Conservation (phyloP, 2,797 vertebrate genomes). For the Centropyge bicolor region DNA sequence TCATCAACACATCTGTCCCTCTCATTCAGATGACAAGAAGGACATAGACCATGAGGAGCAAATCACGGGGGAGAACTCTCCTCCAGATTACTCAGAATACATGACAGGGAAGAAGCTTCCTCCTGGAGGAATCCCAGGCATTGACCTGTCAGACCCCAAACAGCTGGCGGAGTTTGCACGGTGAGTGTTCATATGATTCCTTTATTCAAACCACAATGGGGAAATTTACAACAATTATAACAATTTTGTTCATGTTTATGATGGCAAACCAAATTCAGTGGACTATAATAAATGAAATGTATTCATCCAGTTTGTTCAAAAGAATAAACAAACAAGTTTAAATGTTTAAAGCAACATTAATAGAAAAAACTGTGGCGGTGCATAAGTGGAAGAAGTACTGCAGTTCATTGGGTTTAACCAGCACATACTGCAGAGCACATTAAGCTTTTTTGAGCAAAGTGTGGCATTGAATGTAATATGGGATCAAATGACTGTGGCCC, state of each 20-base stretch:
- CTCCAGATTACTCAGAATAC: constrained; percentile 98
- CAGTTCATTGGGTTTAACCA: not conserved
- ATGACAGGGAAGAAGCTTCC: constrained; percentile 99
- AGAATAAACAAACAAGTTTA: no score
- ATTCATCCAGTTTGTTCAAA: not conserved
- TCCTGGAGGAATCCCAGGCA: constrained; percentile 97
- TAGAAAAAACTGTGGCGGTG: not conserved
- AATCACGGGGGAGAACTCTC: constrained; percentile 96
- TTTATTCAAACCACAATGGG: no score
- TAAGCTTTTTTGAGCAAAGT: not conserved
- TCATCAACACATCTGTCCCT: not conserved
- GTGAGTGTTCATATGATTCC: constrained; percentile 77
- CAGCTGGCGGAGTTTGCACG: constrained; percentile 98
- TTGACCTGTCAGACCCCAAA: constrained; percentile 98
- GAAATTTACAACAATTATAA: no score
- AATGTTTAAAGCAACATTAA: not conserved
- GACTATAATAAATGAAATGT: not conserved
- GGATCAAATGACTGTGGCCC: not conserved
- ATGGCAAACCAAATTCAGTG: not conserved
- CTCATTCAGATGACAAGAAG: constrained; percentile 95
- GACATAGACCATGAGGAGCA: constrained; percentile 99
- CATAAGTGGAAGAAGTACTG: not conserved
- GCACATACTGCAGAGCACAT: no score
- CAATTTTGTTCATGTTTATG: not conserved
- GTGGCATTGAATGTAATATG: not conserved